phyloP scores from a whole-genome alignment of 2,888 invertebrate genomes.

The Eilema depressum region DNA sequence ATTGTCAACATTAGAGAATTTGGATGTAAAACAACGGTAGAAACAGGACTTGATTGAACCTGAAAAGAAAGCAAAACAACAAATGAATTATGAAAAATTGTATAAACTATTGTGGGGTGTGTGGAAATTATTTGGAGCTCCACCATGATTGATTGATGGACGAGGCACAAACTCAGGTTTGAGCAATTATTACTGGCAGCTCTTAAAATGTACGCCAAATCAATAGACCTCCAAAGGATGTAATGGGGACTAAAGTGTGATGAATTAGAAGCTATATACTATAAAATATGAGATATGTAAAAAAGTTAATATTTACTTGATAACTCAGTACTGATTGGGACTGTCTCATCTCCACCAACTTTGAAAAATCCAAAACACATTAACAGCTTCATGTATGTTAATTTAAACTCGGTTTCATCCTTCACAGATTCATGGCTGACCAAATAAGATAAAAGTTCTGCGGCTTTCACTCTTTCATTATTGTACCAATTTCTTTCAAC shows the following conservation, averaged over 20 bases:
- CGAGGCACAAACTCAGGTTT: no score
- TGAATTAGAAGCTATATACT: no score
- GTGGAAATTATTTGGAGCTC: no score
- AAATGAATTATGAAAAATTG: background rate
- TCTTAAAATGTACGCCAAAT: no score
- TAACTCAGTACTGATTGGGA: constrained; percentile 87
- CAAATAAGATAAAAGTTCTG: constrained; percentile 82
- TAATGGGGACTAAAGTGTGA: background rate
- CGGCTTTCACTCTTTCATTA: constrained; percentile 89
- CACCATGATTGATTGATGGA: no score
- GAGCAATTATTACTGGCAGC: no score
- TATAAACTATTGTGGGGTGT: background rate
- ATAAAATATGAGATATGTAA: background rate
- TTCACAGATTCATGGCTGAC: constrained; percentile 84
- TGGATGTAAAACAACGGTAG: constrained; percentile 90
- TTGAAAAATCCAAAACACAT: constrained; percentile 89
- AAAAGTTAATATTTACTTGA: constrained; percentile 78
- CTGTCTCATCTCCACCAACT: constrained; percentile 79
- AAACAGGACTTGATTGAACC: constrained; percentile 90
- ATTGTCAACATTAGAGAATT: constrained; percentile 88
- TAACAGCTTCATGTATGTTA: constrained; percentile 88
- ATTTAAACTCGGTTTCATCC: constrained; percentile 89
- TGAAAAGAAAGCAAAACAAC: constrained; percentile 59
- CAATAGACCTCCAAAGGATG: background rate
- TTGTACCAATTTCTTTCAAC: constrained; percentile 89